A percentile compares a stretch with the other conserved stretches of the same genome.
Evolutionary conservation across 2,888 invertebrate genomes (phyloP).

Genomic region (Polydesmus complanatus): DNA sequence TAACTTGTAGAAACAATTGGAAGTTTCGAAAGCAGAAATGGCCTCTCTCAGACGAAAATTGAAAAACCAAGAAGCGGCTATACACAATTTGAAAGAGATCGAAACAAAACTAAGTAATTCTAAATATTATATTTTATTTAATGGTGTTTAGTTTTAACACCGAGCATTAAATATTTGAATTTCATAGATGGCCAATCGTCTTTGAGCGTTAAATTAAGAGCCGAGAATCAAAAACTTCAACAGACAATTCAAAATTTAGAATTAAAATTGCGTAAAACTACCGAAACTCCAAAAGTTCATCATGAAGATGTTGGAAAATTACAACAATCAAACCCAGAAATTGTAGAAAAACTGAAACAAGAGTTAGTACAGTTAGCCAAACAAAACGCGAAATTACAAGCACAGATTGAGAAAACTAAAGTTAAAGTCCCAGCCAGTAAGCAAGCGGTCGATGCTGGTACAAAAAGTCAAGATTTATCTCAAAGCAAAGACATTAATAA

Average conservation of each 20-base stretch:
- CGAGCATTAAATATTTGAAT: background rate
- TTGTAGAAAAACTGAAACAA: conserved; percentile 3
- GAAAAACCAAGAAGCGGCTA: background rate
- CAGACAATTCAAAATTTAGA: background rate
- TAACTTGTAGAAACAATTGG: no score
- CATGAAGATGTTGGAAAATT: no score
- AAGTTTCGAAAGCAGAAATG: no score
- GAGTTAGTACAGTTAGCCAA: background rate
- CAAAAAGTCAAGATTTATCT: no score
- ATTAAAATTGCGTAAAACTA: conserved; percentile 5
- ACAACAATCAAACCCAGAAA: background rate
- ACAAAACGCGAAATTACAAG: background rate
- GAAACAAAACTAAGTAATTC: no score
- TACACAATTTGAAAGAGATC: no score
- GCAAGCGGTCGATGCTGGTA: no score
- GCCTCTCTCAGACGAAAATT: conserved; percentile 3
- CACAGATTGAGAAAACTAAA: background rate
- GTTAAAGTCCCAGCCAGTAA: no score
- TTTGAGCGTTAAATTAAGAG: background rate
- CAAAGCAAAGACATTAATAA: no score
- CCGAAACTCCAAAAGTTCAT: conserved; percentile 2
- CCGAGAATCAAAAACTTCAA: conserved; percentile 3
- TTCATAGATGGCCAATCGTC: background rate
- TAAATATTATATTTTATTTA: no score
- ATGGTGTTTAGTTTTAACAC: background rate